These are phyloP conservation scores for Mesopsocus fuscifrons DNA, from an alignment of 2,888 invertebrate species.

Conservation along the genomic window DNA sequence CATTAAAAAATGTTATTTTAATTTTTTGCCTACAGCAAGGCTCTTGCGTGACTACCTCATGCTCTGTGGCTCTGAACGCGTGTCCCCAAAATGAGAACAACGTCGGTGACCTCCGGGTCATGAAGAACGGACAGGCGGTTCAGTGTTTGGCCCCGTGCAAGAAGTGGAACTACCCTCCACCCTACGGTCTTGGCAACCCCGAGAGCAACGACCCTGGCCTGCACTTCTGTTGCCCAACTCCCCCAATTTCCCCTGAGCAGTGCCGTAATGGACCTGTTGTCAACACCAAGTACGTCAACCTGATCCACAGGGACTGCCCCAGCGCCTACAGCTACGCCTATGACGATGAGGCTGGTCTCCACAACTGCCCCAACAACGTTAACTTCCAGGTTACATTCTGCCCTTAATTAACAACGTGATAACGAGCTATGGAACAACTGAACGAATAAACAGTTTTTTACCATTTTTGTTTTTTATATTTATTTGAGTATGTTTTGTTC, in stretches of 20 bases:
- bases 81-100: neutral
- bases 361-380: constrained; percentile 5
- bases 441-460: too few relatives aligned
- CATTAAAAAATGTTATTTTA: neutral
- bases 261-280: constrained; percentile 1
- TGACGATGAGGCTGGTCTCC: constrained; percentile 7
- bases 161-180: constrained; percentile 4
- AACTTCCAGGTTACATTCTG: neutral
- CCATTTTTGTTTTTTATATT: too few relatives aligned
- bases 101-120: constrained; percentile 2
- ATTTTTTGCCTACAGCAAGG: neutral
- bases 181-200: constrained; percentile 3
- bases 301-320: neutral
- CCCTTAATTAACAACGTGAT: too few relatives aligned
- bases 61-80: neutral
- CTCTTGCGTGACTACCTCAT: constrained; percentile 1
- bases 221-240: constrained; percentile 4
- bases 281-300: constrained; percentile 2
- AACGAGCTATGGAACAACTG: too few relatives aligned
- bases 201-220: constrained; percentile 4
- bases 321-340: constrained; percentile 3
- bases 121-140: neutral
- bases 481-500: too few relatives aligned
- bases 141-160: constrained; percentile 2
- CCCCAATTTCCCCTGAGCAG: constrained; percentile 1